Base-by-base conservation (phyloP, 2,797 vertebrate species). In the Phrynocephalus vlangalii region DNA sequence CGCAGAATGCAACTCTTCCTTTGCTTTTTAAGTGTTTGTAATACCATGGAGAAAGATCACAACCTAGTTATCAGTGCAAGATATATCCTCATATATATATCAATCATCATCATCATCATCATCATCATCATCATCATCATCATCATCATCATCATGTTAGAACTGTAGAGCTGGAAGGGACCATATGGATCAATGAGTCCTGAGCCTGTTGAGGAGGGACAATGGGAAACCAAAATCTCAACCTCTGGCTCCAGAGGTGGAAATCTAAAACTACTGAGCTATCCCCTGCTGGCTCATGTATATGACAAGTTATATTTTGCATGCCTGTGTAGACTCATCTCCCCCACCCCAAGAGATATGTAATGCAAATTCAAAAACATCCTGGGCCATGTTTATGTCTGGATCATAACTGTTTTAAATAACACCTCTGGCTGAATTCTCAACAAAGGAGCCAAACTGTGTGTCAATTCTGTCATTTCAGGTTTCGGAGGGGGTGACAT, bases 1-100 rank as follows among this genome's bases (percentile, higher is more conserved):
- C 82, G 50, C 81, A 63, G n/a, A 44, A 63, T 71, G 15, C 24
- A n/a, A 79, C 22, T 85, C 88, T 86, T 89, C 68, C 83, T 91
- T 85, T 84, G 91, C 73, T 28, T 16, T 18, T 82, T 75, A 67
- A 79, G 13, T 66, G 22, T 68, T 71, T 56, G 38, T 70, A 60
- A 15, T 68, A 60, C n/a, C 56, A 20, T 56, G 60, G 13, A 22
- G 38, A 83, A 0, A 24, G 63, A 67, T 88, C 80, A 84, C 76
- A 33, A 66, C n/a, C 86, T 71, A 71, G 86, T 86, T 44, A 8
- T 30, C 28, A 84, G 26, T 30, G 28, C 63, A 38, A 82, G 44
- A 73, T 67, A 24, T 3, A 16, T 67, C 38, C 38, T 44, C 38
- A 44, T 44, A 44, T 44, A 44, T 33, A 33, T 33, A 33, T 33